Evolutionary conservation across 2,888 invertebrate genomes (phyloP), one percentile per base, ranked within the genome.

Genomic region (Amphipoea oculea): DNA sequence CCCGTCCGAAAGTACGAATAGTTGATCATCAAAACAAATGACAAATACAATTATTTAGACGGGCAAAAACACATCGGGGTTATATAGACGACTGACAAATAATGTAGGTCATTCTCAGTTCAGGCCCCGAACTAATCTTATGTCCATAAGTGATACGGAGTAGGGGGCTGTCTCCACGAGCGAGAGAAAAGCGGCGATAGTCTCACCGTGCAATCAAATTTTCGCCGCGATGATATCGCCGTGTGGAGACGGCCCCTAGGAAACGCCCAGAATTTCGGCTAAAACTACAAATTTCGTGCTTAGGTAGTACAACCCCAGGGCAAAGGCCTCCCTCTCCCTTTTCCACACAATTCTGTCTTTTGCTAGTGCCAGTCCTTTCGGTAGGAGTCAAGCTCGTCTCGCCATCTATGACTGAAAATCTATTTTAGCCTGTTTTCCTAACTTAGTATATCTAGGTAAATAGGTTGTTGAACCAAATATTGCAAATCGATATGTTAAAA

Each of bases 401-500:
- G 62, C 29, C 6, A 29, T 36, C 17, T 17, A 29, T 36, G 62
- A 63, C 17, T 63, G 17, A 17, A 63, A 14, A 29, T 63, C 14
- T 17, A 36, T 17, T 29, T 29, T 14, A 62, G n/a, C 12, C 29
- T 62, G 60, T 62, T 29, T 4, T 12, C n/a, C 12, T 29, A 29
- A 29, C 14, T 60, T 29, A 60, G 0, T 5, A 60, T 14, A 23
- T 9, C 1, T 23, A 23, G 4, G 14, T 70, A 57, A 65, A 72
- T 51, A 20, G 9, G 42, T 60, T 54, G 4, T 29, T 74, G 23
- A 71, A 74, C 57, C 20, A 60, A 73, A 75, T 71, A 75, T 66
- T 70, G 9, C 51, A 77, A 76, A 72, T 65, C 65, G 65, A 71
- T 74, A 78, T 36, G 76, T 73, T 29, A 74, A 88, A 81, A 75